Percentiles rank a stretch among this genome's conserved stretches.
phyloP scores from a whole-genome alignment of 37 sponge, comb jelly and placozoan genomes.

The Beroe forskalii region DNA sequence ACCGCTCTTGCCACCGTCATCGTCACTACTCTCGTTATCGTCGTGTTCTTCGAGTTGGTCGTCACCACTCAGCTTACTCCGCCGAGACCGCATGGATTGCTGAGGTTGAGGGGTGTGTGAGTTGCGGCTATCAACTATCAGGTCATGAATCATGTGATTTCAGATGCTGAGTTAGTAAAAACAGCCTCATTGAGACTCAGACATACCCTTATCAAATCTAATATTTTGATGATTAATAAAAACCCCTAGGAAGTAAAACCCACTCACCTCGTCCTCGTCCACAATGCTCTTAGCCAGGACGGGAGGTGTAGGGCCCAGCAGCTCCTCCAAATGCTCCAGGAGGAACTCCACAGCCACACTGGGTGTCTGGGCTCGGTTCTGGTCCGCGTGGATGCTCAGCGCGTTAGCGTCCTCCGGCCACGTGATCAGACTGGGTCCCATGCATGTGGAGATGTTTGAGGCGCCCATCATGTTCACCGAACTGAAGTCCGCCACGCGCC shows the following conservation, averaged over 20 bases:
- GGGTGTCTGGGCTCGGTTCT: conserved; percentile 14
- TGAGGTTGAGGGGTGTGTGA: neutral
- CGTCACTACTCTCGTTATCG: conserved; percentile 34
- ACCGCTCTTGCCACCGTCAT: conserved; percentile 46
- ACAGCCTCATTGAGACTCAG: too few relatives aligned
- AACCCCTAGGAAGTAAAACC: too few relatives aligned
- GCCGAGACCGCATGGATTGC: neutral
- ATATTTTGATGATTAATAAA: too few relatives aligned
- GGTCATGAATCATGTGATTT: neutral
- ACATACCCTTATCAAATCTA: too few relatives aligned
- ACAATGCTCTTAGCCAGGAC: conserved; percentile 11
- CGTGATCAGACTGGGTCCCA: conserved; percentile 57
- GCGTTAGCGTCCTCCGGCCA: conserved; percentile 39
- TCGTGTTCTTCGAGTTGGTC: neutral
- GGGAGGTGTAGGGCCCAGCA: conserved; percentile 30
- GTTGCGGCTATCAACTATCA: neutral
- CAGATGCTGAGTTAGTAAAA: neutral
- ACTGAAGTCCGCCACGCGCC: neutral
- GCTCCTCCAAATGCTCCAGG: conserved; percentile 1
- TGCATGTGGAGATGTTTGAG: neutral
- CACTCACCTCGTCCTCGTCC: conserved; percentile 45
- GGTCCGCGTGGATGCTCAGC: conserved; percentile 29
- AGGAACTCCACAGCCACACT: conserved; percentile 49
- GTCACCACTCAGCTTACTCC: conserved; percentile 20
- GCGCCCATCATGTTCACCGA: conserved; percentile 8